Base-by-base conservation (phyloP, 2,797 vertebrate genomes). In the Eulemur coronatus region DNA sequence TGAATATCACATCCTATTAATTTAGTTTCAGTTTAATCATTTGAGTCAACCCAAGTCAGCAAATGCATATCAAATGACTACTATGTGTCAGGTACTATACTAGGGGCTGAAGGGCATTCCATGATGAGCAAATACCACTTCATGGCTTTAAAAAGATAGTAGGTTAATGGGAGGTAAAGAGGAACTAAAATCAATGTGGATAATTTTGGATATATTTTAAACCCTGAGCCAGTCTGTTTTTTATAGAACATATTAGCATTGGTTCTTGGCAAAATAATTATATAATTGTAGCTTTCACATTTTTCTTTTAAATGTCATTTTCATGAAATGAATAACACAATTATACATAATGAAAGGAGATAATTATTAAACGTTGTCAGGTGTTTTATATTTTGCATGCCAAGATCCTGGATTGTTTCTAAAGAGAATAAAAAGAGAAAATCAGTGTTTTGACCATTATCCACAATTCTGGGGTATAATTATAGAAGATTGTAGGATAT, bases 361-460 rank as follows among this genome's bases (percentile, higher is more conserved):
- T 17, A 65, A 97, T 98, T 98, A 97, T 97, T 97, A 96, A 97
- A 95, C 9, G 2, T 89, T 97, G 57, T 98, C 96, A 97, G 81
- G 38, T 98, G 69, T 52, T 98, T 97, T 98, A 59, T 97, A 38
- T 96, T 97, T 97, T 91, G 50, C 52, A 61, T 95, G 61, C 48
- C 70, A 98, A 96, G 82, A 92, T 93, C 38, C 24, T 89, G 84
- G 82, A 26, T 84, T 97, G 33, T 97, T 98, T 98, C 86, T 78
- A 88, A 97, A 97, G 84, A 97, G 88, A 97, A 96, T 87, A 89
- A 96, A 96, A 75, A 91, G 43, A 91, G 91, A 95, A 97, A 95
- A 86, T 97, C 65, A 95, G 89, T 97, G 92, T 98, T 98, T 98
- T 98, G 96, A 98, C 91, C 50, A 89, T 97, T 98, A 97, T 92